phyloP scores from a whole-genome alignment of 2,888 invertebrate genomes.

The Drosophila mimica region DNA sequence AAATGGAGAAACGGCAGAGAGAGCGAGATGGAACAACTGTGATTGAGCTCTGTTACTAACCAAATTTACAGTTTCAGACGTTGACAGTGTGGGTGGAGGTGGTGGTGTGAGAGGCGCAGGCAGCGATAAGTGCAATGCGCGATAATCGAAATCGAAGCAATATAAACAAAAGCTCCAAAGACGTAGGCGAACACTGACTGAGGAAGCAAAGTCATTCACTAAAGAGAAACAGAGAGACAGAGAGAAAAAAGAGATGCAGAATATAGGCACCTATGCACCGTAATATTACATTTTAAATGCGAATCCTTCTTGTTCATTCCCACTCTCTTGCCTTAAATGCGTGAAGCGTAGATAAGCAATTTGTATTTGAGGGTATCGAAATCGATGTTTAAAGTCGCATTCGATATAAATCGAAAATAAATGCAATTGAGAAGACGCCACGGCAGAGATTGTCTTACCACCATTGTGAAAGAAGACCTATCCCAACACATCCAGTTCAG shows the following conservation, averaged over 20 bases:
- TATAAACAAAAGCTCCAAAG: slow-evolving; percentile 66
- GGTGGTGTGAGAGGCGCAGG: slow-evolving; percentile 18
- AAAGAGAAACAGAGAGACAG: background rate
- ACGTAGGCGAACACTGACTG: slow-evolving; percentile 23
- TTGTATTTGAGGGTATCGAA: background rate
- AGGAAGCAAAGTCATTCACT: slow-evolving; percentile 27
- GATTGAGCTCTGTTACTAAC: slow-evolving; percentile 60
- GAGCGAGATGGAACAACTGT: slow-evolving; percentile 27
- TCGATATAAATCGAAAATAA: slow-evolving; percentile 14
- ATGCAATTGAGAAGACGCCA: slow-evolving; percentile 20
- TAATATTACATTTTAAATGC: background rate
- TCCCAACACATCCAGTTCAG: slow-evolving; percentile 14
- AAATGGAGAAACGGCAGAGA: background rate
- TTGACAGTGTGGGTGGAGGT: slow-evolving; percentile 53
- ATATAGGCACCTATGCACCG: background rate
- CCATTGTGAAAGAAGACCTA: slow-evolving; percentile 27
- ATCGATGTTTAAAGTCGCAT: background rate
- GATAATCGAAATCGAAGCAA: slow-evolving; percentile 77
- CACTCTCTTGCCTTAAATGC: background rate
- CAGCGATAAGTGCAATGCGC: slow-evolving; percentile 71
- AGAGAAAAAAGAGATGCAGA: background rate
- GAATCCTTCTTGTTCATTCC: background rate
- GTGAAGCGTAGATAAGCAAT: background rate
- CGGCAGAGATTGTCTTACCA: slow-evolving; percentile 11
- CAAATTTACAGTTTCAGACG: slow-evolving; percentile 44